These are phyloP conservation scores for Lamellibrachia columna DNA, from an alignment of 2,888 invertebrate genomes.

Conservation along the genomic window DNA sequence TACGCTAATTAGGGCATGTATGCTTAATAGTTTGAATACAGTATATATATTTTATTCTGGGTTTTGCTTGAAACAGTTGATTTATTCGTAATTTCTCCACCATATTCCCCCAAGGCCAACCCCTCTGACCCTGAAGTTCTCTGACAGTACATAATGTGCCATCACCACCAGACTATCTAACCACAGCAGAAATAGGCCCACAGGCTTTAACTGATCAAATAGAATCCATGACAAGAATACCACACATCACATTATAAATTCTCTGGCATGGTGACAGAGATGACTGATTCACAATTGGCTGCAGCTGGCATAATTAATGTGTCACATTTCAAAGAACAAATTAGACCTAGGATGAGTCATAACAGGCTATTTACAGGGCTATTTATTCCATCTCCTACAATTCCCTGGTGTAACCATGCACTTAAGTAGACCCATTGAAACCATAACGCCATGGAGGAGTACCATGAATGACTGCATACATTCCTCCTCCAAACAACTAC, in stretches of 20 bases:
- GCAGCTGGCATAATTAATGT: constrained; percentile 1
- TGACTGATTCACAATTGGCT: not conserved
- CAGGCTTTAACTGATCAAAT: not conserved
- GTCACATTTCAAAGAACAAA: constrained; percentile 9
- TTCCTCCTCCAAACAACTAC: not conserved
- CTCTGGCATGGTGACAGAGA: not conserved
- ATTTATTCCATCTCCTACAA: not conserved
- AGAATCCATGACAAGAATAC: constrained; percentile 2
- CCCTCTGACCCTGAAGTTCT: not conserved
- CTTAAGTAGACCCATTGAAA: not conserved
- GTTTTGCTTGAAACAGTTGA: not conserved
- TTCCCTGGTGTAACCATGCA: not conserved
- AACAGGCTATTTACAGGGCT: not conserved
- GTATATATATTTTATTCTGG: no score
- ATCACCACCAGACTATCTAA: not conserved
- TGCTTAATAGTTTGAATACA: no score
- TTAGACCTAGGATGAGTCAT: not conserved
- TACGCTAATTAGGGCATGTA: no score
- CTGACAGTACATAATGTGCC: not conserved
- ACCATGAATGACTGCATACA: not conserved
- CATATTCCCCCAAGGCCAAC: not conserved
- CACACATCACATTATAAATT: not conserved
- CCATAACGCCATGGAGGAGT: not conserved
- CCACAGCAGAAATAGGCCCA: not conserved
- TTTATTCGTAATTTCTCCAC: not conserved